Evolutionary conservation across 2,797 vertebrate species (phyloP), one percentile per base, ranked within the genome.

Genomic region (Amniataba percoides): DNA sequence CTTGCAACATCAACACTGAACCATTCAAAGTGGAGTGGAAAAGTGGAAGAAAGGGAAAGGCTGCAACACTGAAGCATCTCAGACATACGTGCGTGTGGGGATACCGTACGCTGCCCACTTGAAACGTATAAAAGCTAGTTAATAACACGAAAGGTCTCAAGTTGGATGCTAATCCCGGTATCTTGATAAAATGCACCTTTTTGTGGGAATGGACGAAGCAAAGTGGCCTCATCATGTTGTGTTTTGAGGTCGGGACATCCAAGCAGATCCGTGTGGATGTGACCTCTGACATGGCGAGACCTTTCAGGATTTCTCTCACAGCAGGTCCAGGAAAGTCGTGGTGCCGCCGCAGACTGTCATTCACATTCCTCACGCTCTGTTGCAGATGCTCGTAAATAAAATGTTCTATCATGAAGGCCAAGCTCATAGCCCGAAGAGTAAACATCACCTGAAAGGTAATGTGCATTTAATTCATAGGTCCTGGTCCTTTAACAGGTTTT

Each of bases 221-320:
- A 34, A 5, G 7, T 10, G 43, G 55, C n/a, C 7, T 31, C 31
- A 42, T 74, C 13, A 55, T 3, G 14, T 36, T 40, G 34, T 49
- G 13, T 27, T 27, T 36, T 10, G 19, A 56, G 45, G 43, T 36
- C 15, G 12, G 48, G 51, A 27, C 45, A 53, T 76, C 40, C 42
- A 18, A 63, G 46, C 42, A 55, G 49, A 70, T 25, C 27, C 27
- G 4, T 12, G 21, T 80, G 74, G 66, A 67, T 52, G 43, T 64
- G 74, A 88, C 84, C 81, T 80, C 60, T 77, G 72, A 36, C 56
- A 77, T 31, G 15, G 39, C 19, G 21, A 83, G 43, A 76, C 85
- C 86, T 76, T 66, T 71, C 14, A 57, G 81, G 77, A 87, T 89
- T 90, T 88, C 84, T 61, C 42, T 76, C 88, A 78, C 92, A 93